Base-by-base conservation (phyloP, 2,888 invertebrate species). In the Tolmerus cingulatus region DNA sequence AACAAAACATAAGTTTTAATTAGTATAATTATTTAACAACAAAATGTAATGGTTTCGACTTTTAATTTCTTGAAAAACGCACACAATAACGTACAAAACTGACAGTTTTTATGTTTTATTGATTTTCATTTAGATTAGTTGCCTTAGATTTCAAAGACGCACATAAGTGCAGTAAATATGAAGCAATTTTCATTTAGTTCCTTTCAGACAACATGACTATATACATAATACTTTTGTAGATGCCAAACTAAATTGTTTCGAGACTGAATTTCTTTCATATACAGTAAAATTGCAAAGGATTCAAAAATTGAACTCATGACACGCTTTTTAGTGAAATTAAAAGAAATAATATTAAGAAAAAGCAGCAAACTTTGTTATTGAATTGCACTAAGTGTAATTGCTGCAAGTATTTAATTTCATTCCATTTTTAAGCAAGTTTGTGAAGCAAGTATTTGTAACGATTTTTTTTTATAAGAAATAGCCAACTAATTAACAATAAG, bases 21-120 rank as follows among this genome's bases (percentile, higher is more conserved):
- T 85, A 85, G 74, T 27, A 46, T 85, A 85, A 85, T 85, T 85
- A 46, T 85, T 85, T 85, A 74, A 66, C 66, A 43, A 43, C n/a
- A 43, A 85, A 40, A 46, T 37, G 40, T 19, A 85, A 85, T 46
- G 74, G 74, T 74, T 46, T 46, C 46, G 74, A 85, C 16, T 85
- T 74, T 46, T 27, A 19, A 27, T 43, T 27, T 78, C 19, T 23
- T 43, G 23, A 19, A 12, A 23, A 19, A 74, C 46, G 85, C 85
- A 74, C 85, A 85, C 43, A 27, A 43, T 19, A 85, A 74, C 46
- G 85, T 85, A 74, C 43, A 85, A 85, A 85, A 46, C 9, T 16
- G 66, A 84, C 37, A 66, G 27, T 84, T 66, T 37, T 84, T 66
- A 43, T 84, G 23, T 30, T 37, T 40, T 66, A 37, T 37, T 66